Base-by-base conservation (phyloP, 2,888 invertebrate genomes). In the Saturnia pavonia region DNA sequence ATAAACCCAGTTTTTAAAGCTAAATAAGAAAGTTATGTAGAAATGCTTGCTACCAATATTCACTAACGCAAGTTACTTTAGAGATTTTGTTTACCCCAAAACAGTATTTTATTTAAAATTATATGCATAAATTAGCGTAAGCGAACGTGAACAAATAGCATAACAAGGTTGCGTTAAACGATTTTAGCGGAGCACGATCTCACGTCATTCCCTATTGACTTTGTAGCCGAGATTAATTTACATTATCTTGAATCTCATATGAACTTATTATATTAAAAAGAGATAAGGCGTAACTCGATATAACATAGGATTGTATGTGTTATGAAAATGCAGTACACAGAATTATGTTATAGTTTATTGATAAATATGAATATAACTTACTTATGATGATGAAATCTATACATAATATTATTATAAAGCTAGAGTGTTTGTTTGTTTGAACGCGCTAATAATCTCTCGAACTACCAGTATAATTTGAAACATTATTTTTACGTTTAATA, bases 191-290 rank as follows among this genome's bases (percentile, higher is more conserved):
- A 60, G 45, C 66, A 51, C 54, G 43, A 43, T 25, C 54, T 43
- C 42, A 27, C 66, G 19, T 27, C 42, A 42, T 27, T 67, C 69
- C 57, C 66, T 16, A 74, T 74, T 72, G 71, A 67, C 69, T 14
- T 67, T 69, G 57, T 51, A 67, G 22, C 57, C 70, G 54, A 27
- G 51, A 67, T 70, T 54, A 51, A 70, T 66, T 70, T 70, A 42
- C 40, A 65, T 65, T 65, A 65, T 65, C 19, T 40, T n/a, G n/a
- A 40, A 65, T 40, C 19, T n/a, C 34, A 40, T 65, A 65, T 40
- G n/a, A 40, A 14, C n/a, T 40, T 34, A 63, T 63, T 34, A 63
- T 22, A 63, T 40, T n/a, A 7, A 40, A 16, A 9, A 19, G 40
- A 40, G 63, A 63, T 63, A 63, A 63, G 16, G 9, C 0, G 19